phyloP scores from a whole-genome alignment of 2,888 invertebrate species.

The Busseola fusca region DNA sequence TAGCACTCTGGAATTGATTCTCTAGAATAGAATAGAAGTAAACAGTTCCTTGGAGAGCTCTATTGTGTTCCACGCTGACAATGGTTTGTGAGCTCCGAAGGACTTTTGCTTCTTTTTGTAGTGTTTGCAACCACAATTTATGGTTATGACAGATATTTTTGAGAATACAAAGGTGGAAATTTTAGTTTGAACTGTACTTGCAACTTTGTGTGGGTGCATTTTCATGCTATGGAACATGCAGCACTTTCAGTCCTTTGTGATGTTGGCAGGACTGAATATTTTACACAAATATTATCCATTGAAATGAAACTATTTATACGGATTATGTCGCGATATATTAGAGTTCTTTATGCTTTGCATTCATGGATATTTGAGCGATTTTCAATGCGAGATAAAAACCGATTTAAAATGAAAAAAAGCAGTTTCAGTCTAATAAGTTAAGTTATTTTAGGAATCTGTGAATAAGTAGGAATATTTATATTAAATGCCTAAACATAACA shows the following conservation, averaged over 20 bases:
- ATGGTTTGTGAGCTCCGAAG: slow-evolving; percentile 68
- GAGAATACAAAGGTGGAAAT: slow-evolving; percentile 42
- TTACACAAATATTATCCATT: slow-evolving; percentile 31
- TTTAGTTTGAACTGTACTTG: slow-evolving; percentile 36
- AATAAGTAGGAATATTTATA: neutral
- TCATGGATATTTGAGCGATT: slow-evolving; percentile 22
- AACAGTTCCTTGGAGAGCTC: slow-evolving; percentile 68
- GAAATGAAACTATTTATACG: slow-evolving; percentile 36
- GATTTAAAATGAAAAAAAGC: slow-evolving; percentile 18
- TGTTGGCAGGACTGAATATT: slow-evolving; percentile 38
- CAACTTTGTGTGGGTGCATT: slow-evolving; percentile 30
- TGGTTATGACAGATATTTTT: slow-evolving; percentile 51
- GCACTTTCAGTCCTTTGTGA: slow-evolving; percentile 39
- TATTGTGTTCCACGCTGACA: slow-evolving; percentile 68
- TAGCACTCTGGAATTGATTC: slow-evolving; percentile 69
- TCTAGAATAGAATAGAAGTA: slow-evolving; percentile 68
- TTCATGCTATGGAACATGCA: slow-evolving; percentile 41
- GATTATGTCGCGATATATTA: slow-evolving; percentile 27
- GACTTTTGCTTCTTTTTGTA: slow-evolving; percentile 60
- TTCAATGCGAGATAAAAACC: slow-evolving; percentile 14
- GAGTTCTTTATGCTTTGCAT: slow-evolving; percentile 14
- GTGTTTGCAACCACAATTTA: slow-evolving; percentile 53
- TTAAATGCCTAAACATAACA: neutral
- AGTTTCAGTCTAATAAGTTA: neutral
- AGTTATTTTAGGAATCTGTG: neutral